These are phyloP conservation scores for Ceratina calcarata DNA, from an alignment of 1,140 invertebrate species.

Conservation along the genomic window DNA sequence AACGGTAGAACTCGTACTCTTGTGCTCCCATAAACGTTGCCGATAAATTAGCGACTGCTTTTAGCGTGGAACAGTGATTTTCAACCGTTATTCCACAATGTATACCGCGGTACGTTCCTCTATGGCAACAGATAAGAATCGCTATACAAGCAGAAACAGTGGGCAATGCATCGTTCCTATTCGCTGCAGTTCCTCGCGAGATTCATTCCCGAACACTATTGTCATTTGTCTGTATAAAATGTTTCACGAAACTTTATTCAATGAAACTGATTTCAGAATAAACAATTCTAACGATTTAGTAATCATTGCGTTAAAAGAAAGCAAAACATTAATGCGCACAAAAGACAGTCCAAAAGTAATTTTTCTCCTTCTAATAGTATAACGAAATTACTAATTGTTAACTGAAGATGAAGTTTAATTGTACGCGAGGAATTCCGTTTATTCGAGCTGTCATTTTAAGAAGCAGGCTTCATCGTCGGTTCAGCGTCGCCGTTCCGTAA, in stretches of 20 bases:
- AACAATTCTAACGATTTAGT: too few relatives aligned
- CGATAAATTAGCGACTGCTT: background rate
- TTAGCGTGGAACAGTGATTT: background rate
- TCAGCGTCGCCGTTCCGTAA: slow-evolving; percentile 10
- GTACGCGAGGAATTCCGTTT: background rate
- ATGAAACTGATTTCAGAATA: too few relatives aligned
- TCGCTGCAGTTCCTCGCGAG: background rate
- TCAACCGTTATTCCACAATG: background rate
- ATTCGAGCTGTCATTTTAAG: background rate
- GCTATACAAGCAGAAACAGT: background rate
- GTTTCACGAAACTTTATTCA: too few relatives aligned
- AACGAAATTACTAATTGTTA: too few relatives aligned
- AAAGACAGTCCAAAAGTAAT: too few relatives aligned
- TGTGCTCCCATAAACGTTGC: background rate
- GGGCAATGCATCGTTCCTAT: background rate
- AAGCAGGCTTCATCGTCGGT: background rate
- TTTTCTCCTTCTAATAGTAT: too few relatives aligned
- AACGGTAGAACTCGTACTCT: background rate
- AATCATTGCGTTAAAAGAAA: too few relatives aligned
- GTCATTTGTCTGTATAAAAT: too few relatives aligned
- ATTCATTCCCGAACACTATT: background rate
- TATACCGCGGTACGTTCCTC: background rate
- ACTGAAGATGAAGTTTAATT: too few relatives aligned
- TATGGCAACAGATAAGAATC: slow-evolving; percentile 4
- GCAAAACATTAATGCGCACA: too few relatives aligned